Conservation (phyloP, 2,113 vertebrate genomes). For the Cinclus cinclus region DNA sequence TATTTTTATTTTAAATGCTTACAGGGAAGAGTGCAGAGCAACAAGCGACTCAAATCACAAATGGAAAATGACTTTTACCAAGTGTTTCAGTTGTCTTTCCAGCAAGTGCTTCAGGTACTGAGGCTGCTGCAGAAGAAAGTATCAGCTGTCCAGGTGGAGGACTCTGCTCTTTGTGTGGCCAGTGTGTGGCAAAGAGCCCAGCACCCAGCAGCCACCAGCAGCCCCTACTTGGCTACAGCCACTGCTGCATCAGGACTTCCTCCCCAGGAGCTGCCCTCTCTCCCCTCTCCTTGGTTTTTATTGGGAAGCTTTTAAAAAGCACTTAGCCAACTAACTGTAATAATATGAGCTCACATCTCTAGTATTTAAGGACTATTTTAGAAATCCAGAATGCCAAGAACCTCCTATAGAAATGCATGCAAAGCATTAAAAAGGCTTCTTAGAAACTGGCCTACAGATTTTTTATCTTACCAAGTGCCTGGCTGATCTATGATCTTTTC, state of each 20-base stretch:
- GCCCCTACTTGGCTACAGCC: neutral
- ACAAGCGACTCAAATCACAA: neutral
- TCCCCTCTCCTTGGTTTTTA: neutral
- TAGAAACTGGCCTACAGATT: neutral
- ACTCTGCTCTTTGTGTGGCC: neutral
- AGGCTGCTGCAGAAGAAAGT: neutral
- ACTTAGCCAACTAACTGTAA: neutral
- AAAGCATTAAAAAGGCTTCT: neutral
- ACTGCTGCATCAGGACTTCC: neutral
- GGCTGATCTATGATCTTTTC: neutral
- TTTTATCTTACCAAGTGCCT: neutral
- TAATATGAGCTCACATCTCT: neutral
- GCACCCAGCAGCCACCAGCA: neutral
- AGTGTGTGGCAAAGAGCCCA: rapidly evolving
- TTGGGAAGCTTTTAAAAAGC: neutral
- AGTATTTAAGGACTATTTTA: neutral
- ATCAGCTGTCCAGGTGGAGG: neutral
- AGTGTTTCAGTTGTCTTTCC: neutral
- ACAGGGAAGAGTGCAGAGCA: neutral
- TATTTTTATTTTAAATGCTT: neutral
- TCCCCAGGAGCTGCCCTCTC: neutral
- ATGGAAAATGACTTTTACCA: neutral
- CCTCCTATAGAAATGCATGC: neutral
- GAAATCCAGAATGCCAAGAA: neutral
- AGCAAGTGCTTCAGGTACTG: neutral